phyloP scores from a whole-genome alignment of 2,888 invertebrate genomes.

The Erynnis tages region DNA sequence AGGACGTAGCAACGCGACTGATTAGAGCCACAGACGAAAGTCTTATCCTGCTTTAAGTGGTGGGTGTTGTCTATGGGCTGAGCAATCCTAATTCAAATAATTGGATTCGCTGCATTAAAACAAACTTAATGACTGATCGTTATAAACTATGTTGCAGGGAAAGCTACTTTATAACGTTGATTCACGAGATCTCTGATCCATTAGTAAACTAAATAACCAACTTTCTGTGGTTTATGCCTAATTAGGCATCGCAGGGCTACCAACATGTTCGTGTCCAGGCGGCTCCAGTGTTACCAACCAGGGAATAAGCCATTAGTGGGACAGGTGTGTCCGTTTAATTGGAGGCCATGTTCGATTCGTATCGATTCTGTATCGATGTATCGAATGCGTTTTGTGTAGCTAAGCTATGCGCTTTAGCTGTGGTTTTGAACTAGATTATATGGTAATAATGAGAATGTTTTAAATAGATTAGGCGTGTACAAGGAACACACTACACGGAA shows the following conservation, averaged over 20 bases:
- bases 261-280: conserved; percentile 26
- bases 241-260: conserved; percentile 22
- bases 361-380: conserved; percentile 40
- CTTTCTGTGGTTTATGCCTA: conserved; percentile 22
- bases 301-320: conserved; percentile 39
- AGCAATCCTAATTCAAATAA: not conserved
- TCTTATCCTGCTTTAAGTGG: too few relatives aligned
- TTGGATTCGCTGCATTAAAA: too few relatives aligned
- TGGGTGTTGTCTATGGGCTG: too few relatives aligned
- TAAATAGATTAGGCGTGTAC: not conserved
- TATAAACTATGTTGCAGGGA: not conserved
- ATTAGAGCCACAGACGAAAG: too few relatives aligned
- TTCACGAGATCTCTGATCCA: not conserved
- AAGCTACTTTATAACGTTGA: not conserved
- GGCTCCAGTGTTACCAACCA: conserved; percentile 28
- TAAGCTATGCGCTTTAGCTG: conserved; percentile 3
- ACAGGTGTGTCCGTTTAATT: conserved; percentile 48
- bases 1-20: too few relatives aligned
- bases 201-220: conserved; percentile 11
- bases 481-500: not conserved
- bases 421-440: conserved; percentile 4
- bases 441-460: conserved; percentile 7
- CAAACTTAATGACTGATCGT: too few relatives aligned
- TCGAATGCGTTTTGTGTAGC: conserved; percentile 20
- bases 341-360: conserved; percentile 42